Base-by-base conservation (phyloP, 1,140 invertebrate genomes). In the Aphelinus atriplicis region DNA sequence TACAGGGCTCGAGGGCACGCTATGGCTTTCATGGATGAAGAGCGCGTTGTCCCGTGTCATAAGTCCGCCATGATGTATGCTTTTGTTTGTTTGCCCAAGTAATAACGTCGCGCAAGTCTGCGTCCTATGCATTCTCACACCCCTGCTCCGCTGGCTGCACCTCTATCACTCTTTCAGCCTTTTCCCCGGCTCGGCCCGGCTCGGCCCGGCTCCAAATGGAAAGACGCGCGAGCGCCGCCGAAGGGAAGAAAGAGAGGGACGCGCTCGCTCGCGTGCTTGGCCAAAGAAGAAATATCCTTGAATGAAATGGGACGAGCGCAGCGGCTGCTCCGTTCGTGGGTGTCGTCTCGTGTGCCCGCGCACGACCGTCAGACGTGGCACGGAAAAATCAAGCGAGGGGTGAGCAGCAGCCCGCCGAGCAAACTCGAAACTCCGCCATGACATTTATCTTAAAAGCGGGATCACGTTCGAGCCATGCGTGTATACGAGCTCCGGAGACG, bases 1-100 rank as follows among this genome's bases (percentile, higher is more conserved):
- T 78, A 75, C 80, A 75, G 26, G 26, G 26, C 26, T 26, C 26
- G 26, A 26, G 26, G 26, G 26, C 77, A 74, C 79, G 75, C 80
- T 79, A 79, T 77, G 58, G 69, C 69, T 78, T 81, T 83, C 80
- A 81, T 82, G 79, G 80, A 81, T 79, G 78, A 73, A 65, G 65
- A 73, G 58, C 70, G 63, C 73, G 71, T 71, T 76, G 75, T 75
- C 45, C 68, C 73, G 76, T 76, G 80, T 83, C 80, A 80, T 81
- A 75, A 78, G 78, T 80, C 80, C 75, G 71, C 75, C 78, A 78
- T 83, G 78, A 83, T 81, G 79, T 79, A 83, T 81, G 76, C 75
- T 61, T 79, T 84, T 83, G 80, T 83, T 85, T 83, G 80, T 83
- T 82, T 77, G 69, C 71, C 77, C 64, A 72, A 80, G 80, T 83